Base-by-base conservation (phyloP, 1,140 invertebrate species). In the Eufriesea mexicana region DNA sequence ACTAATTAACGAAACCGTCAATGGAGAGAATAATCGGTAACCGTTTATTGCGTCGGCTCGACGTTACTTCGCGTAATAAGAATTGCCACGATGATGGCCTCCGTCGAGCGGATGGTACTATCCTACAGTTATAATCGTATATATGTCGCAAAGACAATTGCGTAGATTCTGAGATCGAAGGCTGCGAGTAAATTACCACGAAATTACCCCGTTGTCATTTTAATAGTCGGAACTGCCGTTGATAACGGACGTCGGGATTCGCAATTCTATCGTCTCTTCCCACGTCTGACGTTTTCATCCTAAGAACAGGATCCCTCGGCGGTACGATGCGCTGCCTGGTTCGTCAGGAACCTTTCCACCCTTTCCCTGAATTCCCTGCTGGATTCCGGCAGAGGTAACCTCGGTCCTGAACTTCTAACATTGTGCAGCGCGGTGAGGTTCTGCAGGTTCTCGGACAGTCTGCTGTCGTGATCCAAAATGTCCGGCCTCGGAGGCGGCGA, bases 261-360 rank as follows among this genome's bases (percentile, higher is more conserved):
- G 28, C 49, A 2, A 18, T 75, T 6, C 5, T 1, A 47, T 49
- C 23, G 61, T 68, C 51, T 49, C 16, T 18, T 49, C 14, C 14
- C 49, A 45, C 8, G 28, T 25, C 14, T 12, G 7, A 35, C 20
- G 20, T n/a, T 51, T 61, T 2, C 5, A 0, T 25, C 18, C 71
- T 49, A 78, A 28, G 75, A 78, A 6, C 75, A 83, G 2, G 81
- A 62, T 55, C 88, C 81, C n/a, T 90, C 89, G 62, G 84, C 86
- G 75, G 86, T 49, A 35, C 90, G 83, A 16, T 91, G 90, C 49
- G 87, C 84, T n/a, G 90, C 88, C 23, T 93, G 92, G 80, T 92
- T 91, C 23, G 79, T 89, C 64, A 93, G 67, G 57, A 93, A 93
- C n/a, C 90, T 91, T 49, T 93, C 92, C 2, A 93, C 90, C 42